Percentiles rank a stretch among this genome's conserved stretches.
These are phyloP conservation scores for Caenorhabditis sulstoni DNA, from an alignment of 2,888 invertebrate species.

Conservation along the genomic window DNA sequence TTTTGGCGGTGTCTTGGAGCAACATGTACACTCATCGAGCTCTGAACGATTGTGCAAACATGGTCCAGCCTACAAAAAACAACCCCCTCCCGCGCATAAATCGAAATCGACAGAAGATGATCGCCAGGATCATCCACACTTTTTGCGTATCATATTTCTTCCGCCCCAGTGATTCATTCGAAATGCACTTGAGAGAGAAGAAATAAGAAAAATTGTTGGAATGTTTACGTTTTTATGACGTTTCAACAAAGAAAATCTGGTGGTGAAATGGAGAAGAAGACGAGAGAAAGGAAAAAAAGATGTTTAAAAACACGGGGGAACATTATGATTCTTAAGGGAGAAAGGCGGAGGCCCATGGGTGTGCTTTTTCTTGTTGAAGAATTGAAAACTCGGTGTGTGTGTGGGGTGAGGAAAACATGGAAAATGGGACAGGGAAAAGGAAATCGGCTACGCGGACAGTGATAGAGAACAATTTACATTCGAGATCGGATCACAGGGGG, in stretches of 20 bases:
- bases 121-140: constrained; percentile 31
- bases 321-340: neutral
- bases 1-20: constrained; percentile 34
- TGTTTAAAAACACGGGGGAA: constrained; percentile 1
- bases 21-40: constrained; percentile 36
- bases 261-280: neutral
- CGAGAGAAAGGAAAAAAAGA: constrained; percentile 1
- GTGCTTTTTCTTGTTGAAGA: neutral
- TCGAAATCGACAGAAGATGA: constrained; percentile 29
- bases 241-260: constrained; percentile 8
- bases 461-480: neutral
- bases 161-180: too few relatives aligned
- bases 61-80: constrained; percentile 19
- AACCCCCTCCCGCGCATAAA: neutral
- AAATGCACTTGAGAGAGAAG: neutral
- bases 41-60: constrained; percentile 46
- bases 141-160: constrained; percentile 42
- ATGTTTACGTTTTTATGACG: constrained; percentile 47
- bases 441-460: constrained; percentile 10
- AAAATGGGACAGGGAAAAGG: neutral
- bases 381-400: neutral
- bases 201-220: neutral
- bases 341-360: neutral
- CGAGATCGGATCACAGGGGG: constrained; percentile 41
- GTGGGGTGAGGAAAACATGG: neutral